Evolutionary conservation across 2,888 invertebrate species (phyloP), one percentile per base, ranked within the genome.

Genomic region (Therioaphis trifolii): DNA sequence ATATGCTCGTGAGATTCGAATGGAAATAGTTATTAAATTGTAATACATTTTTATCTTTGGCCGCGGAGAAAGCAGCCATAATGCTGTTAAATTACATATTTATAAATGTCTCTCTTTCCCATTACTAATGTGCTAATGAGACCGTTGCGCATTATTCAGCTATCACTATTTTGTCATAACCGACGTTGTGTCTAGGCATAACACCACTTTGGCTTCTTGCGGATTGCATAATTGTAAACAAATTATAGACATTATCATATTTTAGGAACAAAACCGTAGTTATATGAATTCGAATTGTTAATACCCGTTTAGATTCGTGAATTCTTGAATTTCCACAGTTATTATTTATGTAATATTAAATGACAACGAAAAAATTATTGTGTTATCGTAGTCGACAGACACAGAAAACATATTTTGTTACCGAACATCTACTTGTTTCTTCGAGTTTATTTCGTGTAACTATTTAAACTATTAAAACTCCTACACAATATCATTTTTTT

Each of bases 81-180:
- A 63, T 63, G n/a, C 4, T 58, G 21, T 24, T 58, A 18, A 5
- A 35, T 35, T 35, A 35, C 7, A 35, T 58, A 43, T 24, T 58
- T 24, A 43, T 43, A 75, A 76, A 29, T 43, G 58, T 76, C 35
- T 49, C 46, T 63, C 46, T 27, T 46, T 76, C n/a, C 76, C 76
- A 46, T 76, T 63, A 63, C 76, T 76, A 76, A 76, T 29, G 61
- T 46, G 63, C 29, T 76, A 76, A 63, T 63, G 63, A 76, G 76
- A 46, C n/a, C 46, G 63, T 76, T 46, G 58, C 61, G 46, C 61
- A 61, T 72, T 72, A 52, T 72, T 35, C 72, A 21, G 21, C 9
- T 5, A 15, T n/a, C 12, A n/a, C 29, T 72, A 52, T 72, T 52
- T 21, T 52, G 35, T 72, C 72, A 72, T 15, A 35, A 72, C 72